Base-by-base conservation (phyloP, 2,113 vertebrate genomes). In the Brienomyrus longianalis region DNA sequence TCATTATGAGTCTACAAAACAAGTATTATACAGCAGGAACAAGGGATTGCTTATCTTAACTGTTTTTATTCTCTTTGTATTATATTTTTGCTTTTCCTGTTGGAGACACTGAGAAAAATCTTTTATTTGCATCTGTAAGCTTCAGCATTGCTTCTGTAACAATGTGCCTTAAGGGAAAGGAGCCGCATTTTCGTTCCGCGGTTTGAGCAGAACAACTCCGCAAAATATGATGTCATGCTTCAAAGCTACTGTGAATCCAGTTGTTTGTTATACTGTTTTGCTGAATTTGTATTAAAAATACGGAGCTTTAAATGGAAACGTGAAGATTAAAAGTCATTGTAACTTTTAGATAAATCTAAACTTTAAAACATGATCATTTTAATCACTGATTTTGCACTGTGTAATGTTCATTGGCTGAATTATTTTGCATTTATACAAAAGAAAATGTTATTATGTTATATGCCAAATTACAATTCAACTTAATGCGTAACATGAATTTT, bases 181-280 rank as follows among this genome's bases (percentile, higher is more conserved):
- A 86, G 85, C 84, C 13, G 10, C 9, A 3, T 27, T 90, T 77
- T 52, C 9, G 27, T 17, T 90, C 35, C 62, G 54, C 52, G 2
- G 31, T 52, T 51, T 6, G 50, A 66, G 83, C 77, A 0, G 17
- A 47, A 39, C 35, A 77, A 51, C 51, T 90, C 90, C 89, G 83
- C 84, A 70, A 39, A 89, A 90, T 83, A 90, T 91, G 88, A 92
- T 59, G 80, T 92, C 87, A 90, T 89, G 83, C 77, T 88, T 89
- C 35, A 90, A 83, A 86, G 88, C 89, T 51, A 88, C 50, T 88
- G 90, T 88, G 90, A 90, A 90, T 88, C 90, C 86, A 88, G 90
- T 88, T 90, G 86, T 88, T 77, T 88, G 19, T 88, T 19, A 23
- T 77, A 86, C 56, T 62, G 45, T 47, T 47, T 27, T 10, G 31